Evolutionary conservation across 2,797 vertebrate genomes (phyloP), one percentile per base, ranked within the genome.

Genomic region (Hyperoplus immaculatus): DNA sequence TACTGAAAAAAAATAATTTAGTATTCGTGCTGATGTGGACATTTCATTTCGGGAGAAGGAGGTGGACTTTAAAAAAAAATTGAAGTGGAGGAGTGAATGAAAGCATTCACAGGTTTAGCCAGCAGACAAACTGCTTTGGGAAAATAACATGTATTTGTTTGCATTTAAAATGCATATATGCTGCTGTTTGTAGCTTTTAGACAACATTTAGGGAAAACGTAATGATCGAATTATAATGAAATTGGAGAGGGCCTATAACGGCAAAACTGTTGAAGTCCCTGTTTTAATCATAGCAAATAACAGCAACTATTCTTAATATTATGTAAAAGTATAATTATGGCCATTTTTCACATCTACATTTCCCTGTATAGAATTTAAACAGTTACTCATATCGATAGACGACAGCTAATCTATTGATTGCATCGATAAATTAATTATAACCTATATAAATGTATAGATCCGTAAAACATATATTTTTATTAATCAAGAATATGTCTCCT

Each of bases 11-110:
- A 60, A 21, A 73, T 36, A 1, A 77, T 72, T 78, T 50, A 50
- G 47, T 69, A n/a, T 83, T 73, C 21, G 59, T n/a, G 46, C 45
- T 65, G 64, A 71, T 78, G 75, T 70, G 61, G 80, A 82, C n/a
- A 5, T 79, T 75, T 84, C 43, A 72, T 83, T 69, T 72, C 39
- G 21, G 67, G 45, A 43, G 1, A 54, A 21, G 49, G 47, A 49
- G 7, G 39, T 51, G 55, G 49, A 45, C 3, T 0, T 51, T 38
- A 21, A 21, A 21, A 21, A 21, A 21, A 21, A 2, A 2, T 21
- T 21, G 21, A 51, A 29, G 1, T 9, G 46, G 39, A 63, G 29
- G 49, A 74, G 43, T 76, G 71, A 85, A 86, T 77, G 74, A 69
- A 75, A 39, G 15, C 73, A 67, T 81, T 88, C 29, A 87, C 41